These are phyloP conservation scores for Botia almorhae DNA, from an alignment of 2,797 vertebrate genomes.

Conservation along the genomic window DNA sequence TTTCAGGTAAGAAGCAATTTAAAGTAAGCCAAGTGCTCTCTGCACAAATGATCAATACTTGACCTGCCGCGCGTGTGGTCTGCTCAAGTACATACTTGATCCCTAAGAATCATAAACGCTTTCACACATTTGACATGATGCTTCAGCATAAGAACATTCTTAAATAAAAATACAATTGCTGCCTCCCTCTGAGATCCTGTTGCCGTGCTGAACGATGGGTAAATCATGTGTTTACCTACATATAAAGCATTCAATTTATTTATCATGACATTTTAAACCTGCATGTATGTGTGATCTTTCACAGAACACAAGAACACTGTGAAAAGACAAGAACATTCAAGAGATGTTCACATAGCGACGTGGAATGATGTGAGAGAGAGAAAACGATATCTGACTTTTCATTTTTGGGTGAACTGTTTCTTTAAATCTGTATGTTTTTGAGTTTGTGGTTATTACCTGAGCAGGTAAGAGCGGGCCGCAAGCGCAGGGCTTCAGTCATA, in stretches of 20 bases:
- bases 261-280: background rate
- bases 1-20: conserved; percentile 53
- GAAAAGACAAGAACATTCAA: too few species aligned
- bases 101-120: conserved; percentile 25
- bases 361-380: background rate
- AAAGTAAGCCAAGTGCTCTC: conserved; percentile 40
- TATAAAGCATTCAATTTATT: background rate
- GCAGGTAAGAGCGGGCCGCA: conserved; percentile 6
- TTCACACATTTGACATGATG: background rate
- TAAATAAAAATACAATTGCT: background rate
- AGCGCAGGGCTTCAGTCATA: background rate
- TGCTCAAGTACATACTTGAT: conserved; percentile 22
- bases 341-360: background rate
- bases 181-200: background rate
- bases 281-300: background rate
- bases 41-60: conserved; percentile 34
- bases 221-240: background rate
- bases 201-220: background rate
- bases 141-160: background rate
- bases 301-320: too few species aligned
- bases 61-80: background rate
- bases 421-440: background rate
- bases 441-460: background rate
- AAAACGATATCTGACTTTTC: background rate
- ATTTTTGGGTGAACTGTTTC: background rate